A percentile compares a stretch with the other conserved stretches of the same genome.
Conservation (phyloP, 2,797 vertebrate species). For the Chrosomus eos region DNA sequence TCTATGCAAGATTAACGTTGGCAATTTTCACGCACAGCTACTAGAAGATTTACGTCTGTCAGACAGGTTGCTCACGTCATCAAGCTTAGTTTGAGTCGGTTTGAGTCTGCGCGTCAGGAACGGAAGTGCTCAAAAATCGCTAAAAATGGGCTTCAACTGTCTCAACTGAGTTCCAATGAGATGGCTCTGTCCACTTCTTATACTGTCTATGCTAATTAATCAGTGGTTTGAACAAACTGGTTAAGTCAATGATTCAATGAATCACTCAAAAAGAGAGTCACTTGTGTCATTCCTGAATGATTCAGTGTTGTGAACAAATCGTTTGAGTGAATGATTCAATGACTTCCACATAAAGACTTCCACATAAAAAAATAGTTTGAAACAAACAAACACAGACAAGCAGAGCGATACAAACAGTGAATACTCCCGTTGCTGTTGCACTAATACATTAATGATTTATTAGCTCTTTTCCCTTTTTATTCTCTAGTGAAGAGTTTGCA, state of each 20-base stretch:
- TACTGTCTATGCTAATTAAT: too few relatives aligned
- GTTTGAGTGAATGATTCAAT: not conserved
- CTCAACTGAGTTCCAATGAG: too few relatives aligned
- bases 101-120: too few relatives aligned
- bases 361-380: too few relatives aligned
- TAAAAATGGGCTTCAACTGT: too few relatives aligned
- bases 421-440: not conserved
- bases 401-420: not conserved
- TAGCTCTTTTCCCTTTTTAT: not conserved
- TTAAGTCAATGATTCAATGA: not conserved
- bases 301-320: not conserved
- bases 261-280: not conserved
- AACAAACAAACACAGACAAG: not conserved
- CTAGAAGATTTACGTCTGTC: too few relatives aligned
- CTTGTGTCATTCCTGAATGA: not conserved
- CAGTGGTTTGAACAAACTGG: not conserved
- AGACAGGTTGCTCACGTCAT: too few relatives aligned
- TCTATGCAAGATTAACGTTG: too few relatives aligned
- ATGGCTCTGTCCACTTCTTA: too few relatives aligned
- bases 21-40: too few relatives aligned
- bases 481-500: not conserved
- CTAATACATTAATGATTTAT: not conserved
- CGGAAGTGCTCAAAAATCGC: too few relatives aligned
- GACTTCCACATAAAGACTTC: not conserved
- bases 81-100: too few relatives aligned